Evolutionary conservation across 1,140 invertebrate genomes (phyloP).

Genomic region (Zaprionus vittiger): DNA sequence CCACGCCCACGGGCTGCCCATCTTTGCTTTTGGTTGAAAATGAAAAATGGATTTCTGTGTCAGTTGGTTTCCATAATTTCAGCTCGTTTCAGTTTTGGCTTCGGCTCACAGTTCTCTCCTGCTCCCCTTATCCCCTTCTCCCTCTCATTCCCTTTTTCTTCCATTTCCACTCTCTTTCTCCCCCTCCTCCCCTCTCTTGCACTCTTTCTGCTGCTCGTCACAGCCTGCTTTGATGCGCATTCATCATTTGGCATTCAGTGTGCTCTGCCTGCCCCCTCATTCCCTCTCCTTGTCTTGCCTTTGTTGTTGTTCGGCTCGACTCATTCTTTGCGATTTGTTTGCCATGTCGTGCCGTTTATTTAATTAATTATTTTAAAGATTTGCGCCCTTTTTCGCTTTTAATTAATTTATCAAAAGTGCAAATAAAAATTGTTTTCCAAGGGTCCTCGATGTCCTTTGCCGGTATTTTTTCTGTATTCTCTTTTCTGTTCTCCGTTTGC

Average conservation of each 20-base stretch:
- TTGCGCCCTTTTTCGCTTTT: conserved; percentile 68
- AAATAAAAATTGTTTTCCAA: conserved; percentile 71
- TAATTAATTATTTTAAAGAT: conserved; percentile 83
- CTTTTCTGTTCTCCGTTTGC: background rate
- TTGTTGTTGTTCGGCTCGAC: conserved; percentile 21
- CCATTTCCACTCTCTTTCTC: conserved; percentile 27
- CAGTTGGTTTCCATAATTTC: conserved; percentile 82
- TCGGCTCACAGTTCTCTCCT: conserved; percentile 8
- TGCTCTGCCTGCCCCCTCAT: conserved; percentile 1
- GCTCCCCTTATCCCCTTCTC: conserved; percentile 4
- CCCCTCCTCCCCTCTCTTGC: conserved; percentile 18
- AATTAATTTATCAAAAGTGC: conserved; percentile 82
- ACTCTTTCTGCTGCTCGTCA: conserved; percentile 7
- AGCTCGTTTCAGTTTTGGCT: conserved; percentile 57
- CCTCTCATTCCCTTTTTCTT: conserved; percentile 31
- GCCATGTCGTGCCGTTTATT: conserved; percentile 68
- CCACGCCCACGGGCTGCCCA: conserved; percentile 31
- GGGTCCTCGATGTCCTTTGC: conserved; percentile 42
- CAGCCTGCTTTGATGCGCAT: conserved; percentile 68
- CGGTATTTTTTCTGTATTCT: background rate
- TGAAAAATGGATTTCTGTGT: conserved; percentile 83
- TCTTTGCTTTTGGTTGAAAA: conserved; percentile 68
- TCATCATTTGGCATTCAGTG: conserved; percentile 79
- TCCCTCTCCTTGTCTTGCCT: conserved; percentile 1
- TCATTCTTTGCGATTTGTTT: conserved; percentile 45